Evolutionary conservation across 1,140 invertebrate genomes (phyloP), one percentile per base, ranked within the genome.

Genomic region (Trachymyrmex cornetzi): DNA sequence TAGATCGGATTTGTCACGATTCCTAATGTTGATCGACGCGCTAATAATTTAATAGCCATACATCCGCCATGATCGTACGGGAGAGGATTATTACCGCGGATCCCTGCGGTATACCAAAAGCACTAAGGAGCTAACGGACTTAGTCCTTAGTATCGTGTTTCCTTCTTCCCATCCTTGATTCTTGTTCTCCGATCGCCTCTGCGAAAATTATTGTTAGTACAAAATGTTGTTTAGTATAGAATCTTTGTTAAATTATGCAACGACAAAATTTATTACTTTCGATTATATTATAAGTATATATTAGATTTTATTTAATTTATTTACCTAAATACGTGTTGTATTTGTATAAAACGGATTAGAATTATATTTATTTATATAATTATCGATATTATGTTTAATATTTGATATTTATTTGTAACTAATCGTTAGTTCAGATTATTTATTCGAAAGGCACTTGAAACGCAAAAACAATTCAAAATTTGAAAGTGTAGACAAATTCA

Each of bases 31-130:
- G 92, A 94, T 95, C 92, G 94, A 91, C 92, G 92, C 89, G 88
- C 87, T 94, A 95, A 95, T 95, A 95, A 95, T 95, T 95, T 94
- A 95, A 95, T 95, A 95, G 93, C 93, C 89, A 93, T 94, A 92
- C 91, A 92, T 92, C 89, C 90, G 88, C 79, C 88, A 92, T 92
- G 92, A 94, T 94, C 92, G 91, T 87, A 82, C 88, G 87, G 87
- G 82, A 89, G 86, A 90, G 92, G 92, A 94, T 93, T 93, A 94
- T 91, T 92, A 91, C 77, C 86, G 75, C 79, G 85, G 91, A 92
- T 93, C 94, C 93, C 93, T 90, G 92, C 86, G 93, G 93, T 92
- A 94, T 64, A 91, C 87, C 91, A 88, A 92, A 85, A 93, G 94
- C 93, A 95, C 93, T 94, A 95, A 94, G 92, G 92, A 95, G 92